These are phyloP conservation scores for Cyrtodaria siliqua DNA, from an alignment of 2,888 invertebrate species.

Conservation along the genomic window DNA sequence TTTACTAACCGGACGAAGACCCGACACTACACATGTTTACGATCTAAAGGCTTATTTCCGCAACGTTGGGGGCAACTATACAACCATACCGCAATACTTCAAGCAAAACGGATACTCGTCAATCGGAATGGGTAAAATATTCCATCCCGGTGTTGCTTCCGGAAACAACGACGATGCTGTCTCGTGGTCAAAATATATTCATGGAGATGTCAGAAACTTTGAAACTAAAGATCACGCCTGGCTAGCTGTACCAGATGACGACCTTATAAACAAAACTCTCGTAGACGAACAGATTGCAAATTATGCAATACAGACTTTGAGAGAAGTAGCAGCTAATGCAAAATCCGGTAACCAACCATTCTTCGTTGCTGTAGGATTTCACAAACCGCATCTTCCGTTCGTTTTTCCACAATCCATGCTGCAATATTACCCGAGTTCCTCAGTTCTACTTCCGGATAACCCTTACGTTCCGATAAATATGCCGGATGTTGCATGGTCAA, in stretches of 20 bases:
- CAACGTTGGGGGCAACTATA: slow-evolving; percentile 57
- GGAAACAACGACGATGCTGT: slow-evolving; percentile 59
- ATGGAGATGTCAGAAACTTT: slow-evolving; percentile 11
- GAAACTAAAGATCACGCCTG: slow-evolving; percentile 89
- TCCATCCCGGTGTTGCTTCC: slow-evolving; percentile 42
- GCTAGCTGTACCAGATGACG: slow-evolving; percentile 51
- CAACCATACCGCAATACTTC: slow-evolving; percentile 58
- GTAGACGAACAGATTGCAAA: slow-evolving; percentile 92
- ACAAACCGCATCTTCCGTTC: slow-evolving; percentile 96
- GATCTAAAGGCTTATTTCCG: slow-evolving; percentile 53
- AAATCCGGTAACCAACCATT: slow-evolving; percentile 87
- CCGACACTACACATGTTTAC: slow-evolving; percentile 65
- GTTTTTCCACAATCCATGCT: slow-evolving; percentile 92
- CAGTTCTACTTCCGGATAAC: slow-evolving; percentile 69
- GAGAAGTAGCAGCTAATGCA: slow-evolving; percentile 64
- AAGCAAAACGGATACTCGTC: slow-evolving; percentile 7
- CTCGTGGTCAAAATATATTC: slow-evolving; percentile 68
- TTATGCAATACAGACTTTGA: slow-evolving; percentile 89
- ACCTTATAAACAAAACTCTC: slow-evolving; percentile 88
- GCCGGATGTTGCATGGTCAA: slow-evolving; percentile 91
- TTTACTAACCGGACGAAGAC: slow-evolving; percentile 64
- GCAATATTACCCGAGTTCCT: slow-evolving; percentile 87
- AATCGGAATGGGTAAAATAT: slow-evolving; percentile 58
- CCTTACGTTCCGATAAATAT: slow-evolving; percentile 87
- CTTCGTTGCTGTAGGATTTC: slow-evolving; percentile 94